Evolutionary conservation across 2,888 invertebrate genomes (phyloP).

Genomic region (Saturnia pavonia): DNA sequence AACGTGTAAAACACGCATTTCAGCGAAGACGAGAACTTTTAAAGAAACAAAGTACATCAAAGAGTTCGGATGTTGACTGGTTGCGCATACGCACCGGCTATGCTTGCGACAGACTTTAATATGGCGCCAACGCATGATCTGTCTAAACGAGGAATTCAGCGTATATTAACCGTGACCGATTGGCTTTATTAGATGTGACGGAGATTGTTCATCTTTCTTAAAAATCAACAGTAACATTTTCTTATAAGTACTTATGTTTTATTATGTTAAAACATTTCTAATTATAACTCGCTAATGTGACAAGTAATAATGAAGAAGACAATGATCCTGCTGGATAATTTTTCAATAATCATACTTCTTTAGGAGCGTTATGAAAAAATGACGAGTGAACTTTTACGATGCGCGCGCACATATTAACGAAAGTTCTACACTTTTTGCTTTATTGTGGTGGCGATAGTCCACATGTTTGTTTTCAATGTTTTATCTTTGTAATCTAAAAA

Average conservation of each 20-base stretch:
- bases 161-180: conserved; percentile 60
- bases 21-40: conserved; percentile 35
- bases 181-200: conserved; percentile 44
- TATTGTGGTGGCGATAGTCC: too few relatives aligned
- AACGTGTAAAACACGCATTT: conserved; percentile 41
- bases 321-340: too few relatives aligned
- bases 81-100: conserved; percentile 53
- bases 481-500: too few relatives aligned
- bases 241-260: too few relatives aligned
- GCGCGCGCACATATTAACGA: too few relatives aligned
- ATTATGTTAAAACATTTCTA: background rate
- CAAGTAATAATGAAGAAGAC: background rate
- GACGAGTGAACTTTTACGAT: too few relatives aligned
- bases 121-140: conserved; percentile 55
- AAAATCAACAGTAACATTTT: background rate
- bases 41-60: conserved; percentile 58
- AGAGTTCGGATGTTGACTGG: conserved; percentile 56
- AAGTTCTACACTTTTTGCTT: too few relatives aligned
- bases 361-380: too few relatives aligned
- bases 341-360: too few relatives aligned
- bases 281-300: background rate
- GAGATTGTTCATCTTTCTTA: conserved; percentile 24
- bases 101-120: conserved; percentile 54
- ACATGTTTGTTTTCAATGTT: too few relatives aligned
- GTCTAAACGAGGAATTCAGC: conserved; percentile 34